These are phyloP conservation scores for Malurus elegans DNA, from an alignment of 2,113 vertebrate species.

Conservation along the genomic window DNA sequence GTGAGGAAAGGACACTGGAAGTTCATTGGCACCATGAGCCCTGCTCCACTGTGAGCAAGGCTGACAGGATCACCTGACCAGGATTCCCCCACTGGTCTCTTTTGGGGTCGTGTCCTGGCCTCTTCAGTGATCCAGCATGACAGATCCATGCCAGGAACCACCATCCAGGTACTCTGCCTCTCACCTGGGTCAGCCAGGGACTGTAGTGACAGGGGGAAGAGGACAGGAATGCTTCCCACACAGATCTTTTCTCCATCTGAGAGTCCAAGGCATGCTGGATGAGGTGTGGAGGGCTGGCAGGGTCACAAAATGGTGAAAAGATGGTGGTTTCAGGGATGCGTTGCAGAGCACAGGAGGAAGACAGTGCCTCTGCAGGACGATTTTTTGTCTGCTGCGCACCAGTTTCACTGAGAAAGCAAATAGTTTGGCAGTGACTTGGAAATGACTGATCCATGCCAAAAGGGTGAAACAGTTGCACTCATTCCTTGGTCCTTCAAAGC, in stretches of 20 bases:
- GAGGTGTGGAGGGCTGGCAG: neutral
- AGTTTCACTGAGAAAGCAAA: neutral
- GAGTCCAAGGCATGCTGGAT: neutral
- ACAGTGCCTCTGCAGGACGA: accelerated
- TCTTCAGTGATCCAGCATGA: neutral
- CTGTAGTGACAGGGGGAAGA: neutral
- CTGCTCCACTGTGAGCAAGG: accelerated
- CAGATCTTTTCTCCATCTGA: neutral
- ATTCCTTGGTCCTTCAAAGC: neutral
- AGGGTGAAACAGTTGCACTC: neutral
- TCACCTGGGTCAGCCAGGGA: neutral
- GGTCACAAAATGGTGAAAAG: neutral
- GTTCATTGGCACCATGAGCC: neutral
- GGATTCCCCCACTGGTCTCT: neutral
- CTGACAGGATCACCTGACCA: neutral
- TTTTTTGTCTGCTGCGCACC: neutral
- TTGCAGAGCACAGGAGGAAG: neutral
- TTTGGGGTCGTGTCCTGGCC: neutral
- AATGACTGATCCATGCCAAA: neutral
- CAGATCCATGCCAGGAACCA: neutral
- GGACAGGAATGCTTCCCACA: neutral
- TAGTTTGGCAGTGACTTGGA: neutral
- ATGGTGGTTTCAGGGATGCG: neutral
- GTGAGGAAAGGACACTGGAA: neutral
- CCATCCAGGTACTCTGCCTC: neutral